Conservation (phyloP, 2,888 invertebrate genomes). For the Erebia ligea region DNA sequence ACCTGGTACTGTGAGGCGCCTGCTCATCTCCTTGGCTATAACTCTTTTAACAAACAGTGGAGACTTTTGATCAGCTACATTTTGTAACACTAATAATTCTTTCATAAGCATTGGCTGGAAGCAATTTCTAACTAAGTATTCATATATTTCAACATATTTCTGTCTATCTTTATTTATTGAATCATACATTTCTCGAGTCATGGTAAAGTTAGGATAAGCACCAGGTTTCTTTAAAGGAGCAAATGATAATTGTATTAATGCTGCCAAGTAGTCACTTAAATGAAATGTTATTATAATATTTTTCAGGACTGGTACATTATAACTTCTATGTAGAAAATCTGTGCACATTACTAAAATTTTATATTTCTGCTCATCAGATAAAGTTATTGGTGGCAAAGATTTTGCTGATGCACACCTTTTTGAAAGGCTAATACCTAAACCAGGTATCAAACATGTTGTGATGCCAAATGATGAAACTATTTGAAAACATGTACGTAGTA, state of each 20-base stretch:
- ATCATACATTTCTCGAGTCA: conserved; percentile 83
- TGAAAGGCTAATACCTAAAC: conserved; percentile 82
- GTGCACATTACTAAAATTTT: conserved; percentile 76
- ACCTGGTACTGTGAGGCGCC: conserved; percentile 81
- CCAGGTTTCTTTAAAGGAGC: conserved; percentile 86
- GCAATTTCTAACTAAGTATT: conserved; percentile 78
- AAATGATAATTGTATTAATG: conserved; percentile 87
- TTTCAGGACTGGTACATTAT: conserved; percentile 78
- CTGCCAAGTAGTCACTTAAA: conserved; percentile 85
- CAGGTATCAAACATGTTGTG: conserved; percentile 85
- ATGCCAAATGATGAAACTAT: conserved; percentile 86
- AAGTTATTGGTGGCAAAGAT: conserved; percentile 56
- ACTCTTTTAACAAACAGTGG: conserved; percentile 86
- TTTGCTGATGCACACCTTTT: conserved; percentile 68
- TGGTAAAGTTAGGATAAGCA: conserved; percentile 65
- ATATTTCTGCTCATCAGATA: conserved; percentile 79
- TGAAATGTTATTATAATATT: conserved; percentile 81
- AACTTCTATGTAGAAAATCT: conserved; percentile 74
- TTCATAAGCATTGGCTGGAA: conserved; percentile 86
- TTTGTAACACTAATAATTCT: conserved; percentile 87
- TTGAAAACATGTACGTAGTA: conserved; percentile 84
- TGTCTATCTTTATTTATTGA: conserved; percentile 76
- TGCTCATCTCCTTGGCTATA: conserved; percentile 84
- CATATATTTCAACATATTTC: conserved; percentile 76
- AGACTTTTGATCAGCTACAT: conserved; percentile 70